Evolutionary conservation across 2,888 invertebrate genomes (phyloP).

Genomic region (Cheilosia pagana): DNA sequence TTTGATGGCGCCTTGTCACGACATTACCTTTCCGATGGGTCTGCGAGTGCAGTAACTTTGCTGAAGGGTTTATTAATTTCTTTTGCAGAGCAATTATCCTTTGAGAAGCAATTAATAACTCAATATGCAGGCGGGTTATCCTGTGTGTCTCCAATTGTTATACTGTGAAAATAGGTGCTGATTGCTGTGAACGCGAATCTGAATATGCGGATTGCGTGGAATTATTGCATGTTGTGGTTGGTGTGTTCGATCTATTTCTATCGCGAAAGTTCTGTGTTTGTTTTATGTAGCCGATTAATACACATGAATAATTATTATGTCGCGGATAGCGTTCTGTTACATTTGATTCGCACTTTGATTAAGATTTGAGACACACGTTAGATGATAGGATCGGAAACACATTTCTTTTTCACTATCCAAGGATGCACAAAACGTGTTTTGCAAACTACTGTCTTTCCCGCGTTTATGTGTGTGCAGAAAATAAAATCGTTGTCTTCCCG

Average conservation of each 20-base stretch:
- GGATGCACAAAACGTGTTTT: background rate
- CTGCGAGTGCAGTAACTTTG: conserved; percentile 8
- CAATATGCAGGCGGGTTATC: conserved; percentile 47
- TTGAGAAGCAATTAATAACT: conserved; percentile 68
- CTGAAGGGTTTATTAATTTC: conserved; percentile 59
- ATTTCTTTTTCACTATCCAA: background rate
- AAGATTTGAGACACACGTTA: background rate
- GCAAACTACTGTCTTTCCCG: background rate
- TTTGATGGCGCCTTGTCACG: conserved; percentile 67
- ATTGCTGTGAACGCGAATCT: background rate
- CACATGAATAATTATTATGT: background rate
- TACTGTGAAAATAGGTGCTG: conserved; percentile 22
- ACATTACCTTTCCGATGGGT: conserved; percentile 25
- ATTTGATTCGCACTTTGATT: conserved; percentile 28
- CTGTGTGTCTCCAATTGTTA: conserved; percentile 23
- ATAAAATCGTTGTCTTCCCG: conserved; percentile 32
- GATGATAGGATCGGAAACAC: background rate
- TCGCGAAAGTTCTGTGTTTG: conserved; percentile 16
- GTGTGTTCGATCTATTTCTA: conserved; percentile 50
- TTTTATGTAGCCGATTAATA: conserved; percentile 9
- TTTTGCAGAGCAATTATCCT: conserved; percentile 53
- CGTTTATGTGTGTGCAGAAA: background rate
- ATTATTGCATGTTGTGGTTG: conserved; percentile 53
- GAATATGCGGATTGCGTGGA: conserved; percentile 17
- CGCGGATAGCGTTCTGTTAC: background rate